These are phyloP conservation scores for Eristalis pertinax DNA, from an alignment of 2,888 invertebrate species.

Conservation along the genomic window DNA sequence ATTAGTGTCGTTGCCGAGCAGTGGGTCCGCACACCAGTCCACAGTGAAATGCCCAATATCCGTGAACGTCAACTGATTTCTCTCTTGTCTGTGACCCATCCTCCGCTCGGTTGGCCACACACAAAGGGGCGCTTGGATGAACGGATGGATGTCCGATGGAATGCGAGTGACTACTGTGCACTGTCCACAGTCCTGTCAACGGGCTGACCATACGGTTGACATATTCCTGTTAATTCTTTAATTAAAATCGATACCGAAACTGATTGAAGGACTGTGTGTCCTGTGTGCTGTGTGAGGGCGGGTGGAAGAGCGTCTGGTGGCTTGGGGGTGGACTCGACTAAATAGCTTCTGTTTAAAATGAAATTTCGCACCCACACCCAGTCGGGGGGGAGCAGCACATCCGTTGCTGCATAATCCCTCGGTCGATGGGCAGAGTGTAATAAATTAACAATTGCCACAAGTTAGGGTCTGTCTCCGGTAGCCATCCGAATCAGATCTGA, in stretches of 20 bases:
- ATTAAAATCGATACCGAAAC: constrained; percentile 74
- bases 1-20: constrained; percentile 70
- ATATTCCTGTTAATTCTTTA: constrained; percentile 74
- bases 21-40: constrained; percentile 43
- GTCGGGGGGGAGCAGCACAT: background rate
- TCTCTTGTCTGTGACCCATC: background rate
- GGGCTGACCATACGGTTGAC: constrained; percentile 72
- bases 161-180: constrained; percentile 42
- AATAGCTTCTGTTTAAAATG: constrained; percentile 73
- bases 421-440: constrained; percentile 42
- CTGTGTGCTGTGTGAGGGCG: constrained; percentile 3
- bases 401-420: constrained; percentile 34
- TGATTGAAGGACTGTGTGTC: constrained; percentile 70
- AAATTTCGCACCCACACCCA: constrained; percentile 49
- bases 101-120: background rate
- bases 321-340: constrained; percentile 46
- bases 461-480: constrained; percentile 40
- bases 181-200: constrained; percentile 69
- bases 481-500: constrained; percentile 47
- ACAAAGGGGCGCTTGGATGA: background rate
- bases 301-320: background rate
- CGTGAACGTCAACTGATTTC: constrained; percentile 62
- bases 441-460: constrained; percentile 71
- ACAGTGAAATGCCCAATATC: constrained; percentile 60
- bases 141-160: constrained; percentile 39